Evolutionary conservation across 2,113 vertebrate species (phyloP), one percentile per base, ranked within the genome.

Genomic region (Solea senegalensis): DNA sequence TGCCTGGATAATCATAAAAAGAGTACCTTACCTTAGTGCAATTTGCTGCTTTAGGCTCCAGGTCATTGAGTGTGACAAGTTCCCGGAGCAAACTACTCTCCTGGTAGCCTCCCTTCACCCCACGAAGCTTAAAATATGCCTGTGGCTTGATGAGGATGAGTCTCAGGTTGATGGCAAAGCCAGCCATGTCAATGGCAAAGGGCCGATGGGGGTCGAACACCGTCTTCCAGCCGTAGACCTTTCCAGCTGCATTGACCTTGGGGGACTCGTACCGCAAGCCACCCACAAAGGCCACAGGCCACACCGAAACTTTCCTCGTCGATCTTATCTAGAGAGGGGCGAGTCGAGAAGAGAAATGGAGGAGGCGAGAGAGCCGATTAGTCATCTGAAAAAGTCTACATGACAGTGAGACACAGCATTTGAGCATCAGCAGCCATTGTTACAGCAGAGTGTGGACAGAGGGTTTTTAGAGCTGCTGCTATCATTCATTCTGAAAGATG

Each of bases 141-240:
- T 99, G 97, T 12, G 95, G 95, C 81, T 97, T 94, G 91, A 97
- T 96, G 14, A 99, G 96, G 52, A 99, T 96, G 52, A 99, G 96
- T 8, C 95, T 84, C 69, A 99, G 94, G 93, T 98, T 99, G 90
- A 99, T 95, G 0, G 97, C 96, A 8, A 99, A 99, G 11, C 98
- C 98, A 0, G 97, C 98, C 98, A 99, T 99, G 94, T 99, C 98
- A 26, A 99, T 98, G 21, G 97, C 98, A 16, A 99, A 99, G 7
- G 98, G 98, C 4, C 98, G 95, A 44, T 98, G 97, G 0, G 97
- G 97, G 88, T 98, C 98, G 13, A 99, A 99, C 53, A 98, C 97
- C 0, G 97, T 97, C 89, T 99, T 98, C 97, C 97, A 99, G 87
- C 98, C 98, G 0, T 97, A 97, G 48, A 99, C 98, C 90, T 98